Percentiles rank a stretch among this genome's conserved stretches.
These are phyloP conservation scores for Butorides virescens DNA, from an alignment of 2,113 vertebrate genomes.

Conservation along the genomic window DNA sequence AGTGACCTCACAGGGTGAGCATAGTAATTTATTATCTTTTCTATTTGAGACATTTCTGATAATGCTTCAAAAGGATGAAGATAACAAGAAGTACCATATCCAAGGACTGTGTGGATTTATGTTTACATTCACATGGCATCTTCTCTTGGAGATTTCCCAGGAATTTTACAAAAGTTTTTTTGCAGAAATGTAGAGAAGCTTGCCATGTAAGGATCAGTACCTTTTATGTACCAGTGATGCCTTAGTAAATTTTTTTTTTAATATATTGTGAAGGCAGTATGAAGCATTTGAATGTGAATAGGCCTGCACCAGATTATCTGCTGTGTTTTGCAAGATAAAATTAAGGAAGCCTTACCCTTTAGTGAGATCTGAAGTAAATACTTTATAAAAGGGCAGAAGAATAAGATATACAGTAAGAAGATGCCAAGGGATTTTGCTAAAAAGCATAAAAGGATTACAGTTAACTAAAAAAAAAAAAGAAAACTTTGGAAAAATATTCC, in stretches of 20 bases:
- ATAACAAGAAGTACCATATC: not conserved
- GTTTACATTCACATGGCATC: not conserved
- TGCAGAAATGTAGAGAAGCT: not conserved
- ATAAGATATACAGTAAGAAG: not conserved
- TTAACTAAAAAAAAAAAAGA: not conserved
- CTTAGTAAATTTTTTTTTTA: not conserved
- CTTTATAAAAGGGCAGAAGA: not conserved
- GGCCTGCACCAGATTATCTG: not conserved
- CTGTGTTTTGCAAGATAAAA: not conserved
- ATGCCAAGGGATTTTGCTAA: not conserved
- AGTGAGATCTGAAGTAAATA: conserved; percentile 3
- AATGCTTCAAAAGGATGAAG: conserved; percentile 1
- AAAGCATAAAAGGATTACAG: not conserved
- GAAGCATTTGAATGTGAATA: not conserved
- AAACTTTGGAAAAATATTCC: not conserved
- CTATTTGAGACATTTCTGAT: not conserved
- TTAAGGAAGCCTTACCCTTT: not conserved
- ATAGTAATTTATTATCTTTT: not conserved
- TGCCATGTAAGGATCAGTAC: not conserved
- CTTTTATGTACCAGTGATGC: not conserved
- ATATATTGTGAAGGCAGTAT: not conserved
- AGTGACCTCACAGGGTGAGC: not conserved
- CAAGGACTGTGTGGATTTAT: not conserved
- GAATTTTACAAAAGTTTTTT: not conserved
- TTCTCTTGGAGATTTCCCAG: not conserved